These are phyloP conservation scores for Corythaeola cristata DNA, from an alignment of 2,113 vertebrate species.

Conservation along the genomic window DNA sequence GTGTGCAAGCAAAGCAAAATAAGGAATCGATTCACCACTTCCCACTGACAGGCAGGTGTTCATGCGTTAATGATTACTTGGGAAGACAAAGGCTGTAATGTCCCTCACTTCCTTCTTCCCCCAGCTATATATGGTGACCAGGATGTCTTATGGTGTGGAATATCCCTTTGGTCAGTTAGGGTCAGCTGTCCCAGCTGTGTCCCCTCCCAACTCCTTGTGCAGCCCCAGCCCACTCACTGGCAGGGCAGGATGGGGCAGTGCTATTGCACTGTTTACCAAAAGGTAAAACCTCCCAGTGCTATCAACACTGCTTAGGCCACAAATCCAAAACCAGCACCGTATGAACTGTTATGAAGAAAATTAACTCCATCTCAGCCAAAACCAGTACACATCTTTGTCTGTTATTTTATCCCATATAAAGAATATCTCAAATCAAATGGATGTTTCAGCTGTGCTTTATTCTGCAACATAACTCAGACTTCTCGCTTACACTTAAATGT, in stretches of 20 bases:
- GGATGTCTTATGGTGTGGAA: accelerated
- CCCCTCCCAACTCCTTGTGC: neutral
- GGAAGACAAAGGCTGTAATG: neutral
- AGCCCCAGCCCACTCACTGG: neutral
- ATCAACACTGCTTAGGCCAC: too few species aligned
- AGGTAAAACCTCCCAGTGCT: neutral
- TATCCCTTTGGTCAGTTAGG: neutral
- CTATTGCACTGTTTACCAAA: accelerated
- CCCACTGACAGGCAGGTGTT: neutral
- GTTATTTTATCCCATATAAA: neutral
- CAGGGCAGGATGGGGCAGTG: accelerated
- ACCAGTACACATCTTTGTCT: neutral
- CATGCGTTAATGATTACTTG: too few species aligned
- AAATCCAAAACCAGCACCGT: neutral
- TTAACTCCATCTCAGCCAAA: neutral
- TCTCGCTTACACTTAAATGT: neutral
- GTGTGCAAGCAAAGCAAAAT: neutral
- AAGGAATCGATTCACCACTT: neutral
- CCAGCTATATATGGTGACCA: too few species aligned
- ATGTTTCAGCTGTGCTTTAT: neutral
- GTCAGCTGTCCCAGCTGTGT: neutral
- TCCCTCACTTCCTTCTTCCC: neutral
- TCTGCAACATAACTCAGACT: neutral
- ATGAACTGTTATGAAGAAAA: accelerated
- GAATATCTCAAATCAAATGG: neutral